These are phyloP conservation scores for Nyctereutes procyonoides DNA, from an alignment of 2,113 vertebrate genomes.

Conservation along the genomic window DNA sequence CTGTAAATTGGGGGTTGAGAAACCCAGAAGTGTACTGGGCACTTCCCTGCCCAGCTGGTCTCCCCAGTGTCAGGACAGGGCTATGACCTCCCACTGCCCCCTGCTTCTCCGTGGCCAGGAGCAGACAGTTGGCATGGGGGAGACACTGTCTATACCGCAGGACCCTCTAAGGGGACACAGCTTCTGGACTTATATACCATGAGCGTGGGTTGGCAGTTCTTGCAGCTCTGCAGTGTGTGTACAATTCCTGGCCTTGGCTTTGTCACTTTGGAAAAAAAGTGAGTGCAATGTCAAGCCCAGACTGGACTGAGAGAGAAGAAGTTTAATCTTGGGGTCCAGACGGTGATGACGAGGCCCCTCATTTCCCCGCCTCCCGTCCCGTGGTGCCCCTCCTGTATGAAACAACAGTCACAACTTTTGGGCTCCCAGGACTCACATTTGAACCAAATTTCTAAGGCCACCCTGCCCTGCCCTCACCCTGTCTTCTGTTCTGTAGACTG, in stretches of 20 bases:
- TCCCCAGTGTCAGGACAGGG: not conserved
- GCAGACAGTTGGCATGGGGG: fast-evolving
- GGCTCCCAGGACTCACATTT: not conserved
- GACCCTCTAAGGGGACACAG: not conserved
- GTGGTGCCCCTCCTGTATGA: not conserved
- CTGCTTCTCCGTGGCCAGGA: not conserved
- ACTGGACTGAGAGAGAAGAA: not conserved
- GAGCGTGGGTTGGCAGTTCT: not conserved
- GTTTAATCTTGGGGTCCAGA: not conserved
- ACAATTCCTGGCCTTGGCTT: constrained; percentile 55
- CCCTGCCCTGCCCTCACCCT: not conserved
- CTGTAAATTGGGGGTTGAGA: not conserved
- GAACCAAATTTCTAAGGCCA: not conserved
- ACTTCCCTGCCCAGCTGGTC: no score
- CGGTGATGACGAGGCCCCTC: not conserved
- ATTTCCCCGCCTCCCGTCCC: fast-evolving
- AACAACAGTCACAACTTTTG: not conserved
- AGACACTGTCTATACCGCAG: not conserved
- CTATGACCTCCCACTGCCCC: not conserved
- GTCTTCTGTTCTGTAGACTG: not conserved
- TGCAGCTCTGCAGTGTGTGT: not conserved
- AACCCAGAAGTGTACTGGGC: not conserved
- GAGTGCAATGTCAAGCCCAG: constrained; percentile 49
- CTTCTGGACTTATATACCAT: not conserved
- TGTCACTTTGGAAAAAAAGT: constrained; percentile 14